Conservation (phyloP, 2,113 vertebrate genomes). For the Euleptes europaea region DNA sequence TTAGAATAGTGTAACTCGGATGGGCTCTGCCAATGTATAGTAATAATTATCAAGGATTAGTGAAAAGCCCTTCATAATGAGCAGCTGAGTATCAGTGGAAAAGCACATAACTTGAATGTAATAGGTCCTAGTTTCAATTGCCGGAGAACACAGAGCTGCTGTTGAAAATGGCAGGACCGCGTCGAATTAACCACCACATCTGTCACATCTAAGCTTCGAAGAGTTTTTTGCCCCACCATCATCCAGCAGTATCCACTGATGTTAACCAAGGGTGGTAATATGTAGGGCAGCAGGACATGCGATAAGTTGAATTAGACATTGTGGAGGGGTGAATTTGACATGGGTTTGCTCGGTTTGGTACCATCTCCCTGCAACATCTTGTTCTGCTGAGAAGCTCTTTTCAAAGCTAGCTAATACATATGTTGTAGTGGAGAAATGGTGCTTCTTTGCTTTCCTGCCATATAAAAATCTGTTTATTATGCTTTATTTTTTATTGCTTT, state of each 20-base stretch:
- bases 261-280: too few relatives aligned
- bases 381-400: not conserved
- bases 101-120: too few relatives aligned
- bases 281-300: too few relatives aligned
- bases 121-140: too few relatives aligned
- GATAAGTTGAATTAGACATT: too few relatives aligned
- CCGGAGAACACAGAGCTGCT: not conserved
- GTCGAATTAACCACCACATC: not conserved
- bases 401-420: not conserved
- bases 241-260: too few relatives aligned
- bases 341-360: too few relatives aligned
- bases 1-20: too few relatives aligned
- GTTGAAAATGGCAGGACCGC: not conserved
- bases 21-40: not conserved
- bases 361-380: not conserved
- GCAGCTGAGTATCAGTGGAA: too few relatives aligned
- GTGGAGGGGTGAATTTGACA: too few relatives aligned
- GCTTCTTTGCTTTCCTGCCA: not conserved
- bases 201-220: too few relatives aligned
- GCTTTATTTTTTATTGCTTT: not conserved
- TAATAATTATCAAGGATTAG: not conserved
- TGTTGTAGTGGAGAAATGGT: not conserved
- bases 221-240: too few relatives aligned
- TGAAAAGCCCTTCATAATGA: not conserved
- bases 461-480: not conserved